phyloP scores from a whole-genome alignment of 2,113 vertebrate species.

The Daboia siamensis region DNA sequence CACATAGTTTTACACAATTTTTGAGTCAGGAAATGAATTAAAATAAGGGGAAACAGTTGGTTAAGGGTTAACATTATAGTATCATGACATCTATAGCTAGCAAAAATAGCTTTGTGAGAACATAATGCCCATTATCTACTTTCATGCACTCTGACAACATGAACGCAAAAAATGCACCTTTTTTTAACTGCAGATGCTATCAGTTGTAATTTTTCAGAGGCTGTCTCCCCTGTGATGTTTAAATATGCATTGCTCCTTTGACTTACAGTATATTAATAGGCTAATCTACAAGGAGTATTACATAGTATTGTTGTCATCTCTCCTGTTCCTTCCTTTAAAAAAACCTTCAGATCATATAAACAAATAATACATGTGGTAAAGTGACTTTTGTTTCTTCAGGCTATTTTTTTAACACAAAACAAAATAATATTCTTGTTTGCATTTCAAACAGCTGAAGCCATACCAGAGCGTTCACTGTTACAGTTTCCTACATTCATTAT shows the following conservation, averaged over 20 bases:
- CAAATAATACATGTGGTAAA: neutral
- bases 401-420: slow-evolving; percentile 14
- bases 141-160: neutral
- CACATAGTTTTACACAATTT: neutral
- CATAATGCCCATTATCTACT: neutral
- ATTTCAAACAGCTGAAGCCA: slow-evolving; percentile 27
- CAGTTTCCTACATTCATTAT: slow-evolving; percentile 41
- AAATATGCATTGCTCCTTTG: neutral
- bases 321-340: neutral
- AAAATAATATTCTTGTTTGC: slow-evolving; percentile 24
- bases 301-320: neutral
- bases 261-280: neutral
- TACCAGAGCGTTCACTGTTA: slow-evolving; percentile 30
- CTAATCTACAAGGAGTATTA: neutral
- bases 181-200: neutral
- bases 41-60: neutral
- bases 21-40: neutral
- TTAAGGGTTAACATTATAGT: neutral
- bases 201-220: neutral
- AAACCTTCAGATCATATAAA: neutral
- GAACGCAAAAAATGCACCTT: neutral
- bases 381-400: neutral
- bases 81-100: neutral
- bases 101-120: neutral
- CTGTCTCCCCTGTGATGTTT: neutral